Percentiles rank a stretch among this genome's conserved stretches.
phyloP scores from a whole-genome alignment of 2,797 vertebrate species.

The Calcarius lapponicus region DNA sequence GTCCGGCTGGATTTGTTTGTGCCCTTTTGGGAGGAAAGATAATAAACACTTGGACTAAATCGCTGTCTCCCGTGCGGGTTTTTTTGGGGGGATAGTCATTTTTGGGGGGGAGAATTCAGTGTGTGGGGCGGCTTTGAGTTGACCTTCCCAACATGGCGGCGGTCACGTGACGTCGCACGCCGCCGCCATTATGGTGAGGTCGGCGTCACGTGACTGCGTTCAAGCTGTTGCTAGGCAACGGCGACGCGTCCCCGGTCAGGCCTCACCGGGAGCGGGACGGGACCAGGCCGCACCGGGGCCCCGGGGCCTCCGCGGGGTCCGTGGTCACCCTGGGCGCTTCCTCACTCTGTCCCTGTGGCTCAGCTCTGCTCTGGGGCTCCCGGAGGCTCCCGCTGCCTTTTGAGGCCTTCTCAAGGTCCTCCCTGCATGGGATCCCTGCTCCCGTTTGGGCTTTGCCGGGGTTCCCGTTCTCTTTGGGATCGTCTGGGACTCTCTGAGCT shows the following conservation, averaged over 20 bases:
- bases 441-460: background rate
- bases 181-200: background rate
- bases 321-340: background rate
- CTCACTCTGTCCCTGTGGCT: accelerated
- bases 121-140: accelerated
- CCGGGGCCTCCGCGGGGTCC: background rate
- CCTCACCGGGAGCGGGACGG: background rate
- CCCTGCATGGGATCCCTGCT: background rate
- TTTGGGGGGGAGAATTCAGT: background rate
- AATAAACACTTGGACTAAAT: constrained; percentile 77
- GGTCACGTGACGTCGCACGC: accelerated
- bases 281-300: background rate
- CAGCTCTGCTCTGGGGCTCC: background rate
- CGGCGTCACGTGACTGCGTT: accelerated
- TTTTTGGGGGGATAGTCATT: accelerated
- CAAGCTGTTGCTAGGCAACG: background rate
- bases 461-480: background rate
- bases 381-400: background rate
- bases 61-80: background rate
- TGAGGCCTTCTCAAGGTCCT: background rate
- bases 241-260: background rate
- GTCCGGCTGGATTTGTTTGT: constrained; percentile 2
- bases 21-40: constrained; percentile 24
- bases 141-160: background rate
- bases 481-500: background rate